Evolutionary conservation across 53 echinoderm and acorn worm species (phyloP).

Genomic region (Luidia sarsii): DNA sequence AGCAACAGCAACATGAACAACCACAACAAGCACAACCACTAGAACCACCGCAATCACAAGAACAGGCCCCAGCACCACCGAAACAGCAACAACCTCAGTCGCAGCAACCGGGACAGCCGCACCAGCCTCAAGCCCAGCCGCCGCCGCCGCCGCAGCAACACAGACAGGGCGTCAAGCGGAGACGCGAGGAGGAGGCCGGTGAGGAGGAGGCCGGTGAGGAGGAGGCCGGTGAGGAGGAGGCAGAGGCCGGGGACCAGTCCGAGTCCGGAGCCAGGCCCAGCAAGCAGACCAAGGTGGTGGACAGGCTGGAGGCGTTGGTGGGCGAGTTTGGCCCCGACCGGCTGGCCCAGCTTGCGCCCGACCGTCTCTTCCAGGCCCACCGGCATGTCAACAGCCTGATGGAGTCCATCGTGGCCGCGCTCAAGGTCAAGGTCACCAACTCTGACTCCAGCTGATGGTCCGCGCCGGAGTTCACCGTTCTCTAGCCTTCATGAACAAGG

Average conservation of each 20-base stretch:
- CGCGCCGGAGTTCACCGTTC: background rate
- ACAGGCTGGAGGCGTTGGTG: conserved; percentile 58
- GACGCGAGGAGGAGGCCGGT: conserved; percentile 1
- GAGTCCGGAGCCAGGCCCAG: background rate
- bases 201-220: conserved; percentile 33
- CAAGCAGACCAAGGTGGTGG: conserved; percentile 63
- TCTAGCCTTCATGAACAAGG: too few species aligned
- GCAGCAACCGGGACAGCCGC: too few species aligned
- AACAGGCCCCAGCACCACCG: too few species aligned
- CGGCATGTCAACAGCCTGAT: conserved; percentile 84
- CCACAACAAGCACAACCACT: too few species aligned
- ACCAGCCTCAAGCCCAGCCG: too few species aligned
- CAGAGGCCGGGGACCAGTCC: too few species aligned
- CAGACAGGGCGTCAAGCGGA: conserved; percentile 47
- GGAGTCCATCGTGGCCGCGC: conserved; percentile 79
- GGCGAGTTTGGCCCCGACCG: conserved; percentile 65
- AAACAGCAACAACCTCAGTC: too few species aligned
- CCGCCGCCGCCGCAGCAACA: too few species aligned
- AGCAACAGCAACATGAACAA: too few species aligned
- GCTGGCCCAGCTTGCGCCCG: conserved; percentile 62
- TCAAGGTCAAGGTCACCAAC: conserved; percentile 81
- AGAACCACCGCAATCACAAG: too few species aligned
- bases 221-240: conserved; percentile 49
- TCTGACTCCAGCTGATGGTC: conserved; percentile 61
- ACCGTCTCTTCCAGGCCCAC: conserved; percentile 86